These are phyloP conservation scores for Phymatocera aterrima DNA, from an alignment of 2,888 invertebrate species.

Conservation along the genomic window DNA sequence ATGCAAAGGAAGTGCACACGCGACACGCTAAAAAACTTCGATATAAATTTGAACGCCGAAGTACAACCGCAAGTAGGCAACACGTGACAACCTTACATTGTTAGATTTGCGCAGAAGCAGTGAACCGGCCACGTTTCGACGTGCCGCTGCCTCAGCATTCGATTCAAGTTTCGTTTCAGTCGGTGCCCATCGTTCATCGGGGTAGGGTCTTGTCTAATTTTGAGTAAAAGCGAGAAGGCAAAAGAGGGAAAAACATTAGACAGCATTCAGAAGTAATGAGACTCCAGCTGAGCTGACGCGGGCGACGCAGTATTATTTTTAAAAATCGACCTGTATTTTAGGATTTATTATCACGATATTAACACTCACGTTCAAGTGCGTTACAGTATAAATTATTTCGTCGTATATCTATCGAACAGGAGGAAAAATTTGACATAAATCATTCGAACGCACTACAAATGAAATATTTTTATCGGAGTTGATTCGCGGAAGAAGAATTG, in stretches of 20 bases:
- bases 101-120: slow-evolving; percentile 40
- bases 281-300: slow-evolving; percentile 3
- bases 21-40: neutral
- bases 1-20: neutral
- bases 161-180: slow-evolving; percentile 64
- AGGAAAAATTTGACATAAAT: neutral
- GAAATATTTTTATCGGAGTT: neutral
- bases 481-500: neutral
- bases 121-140: slow-evolving; percentile 40
- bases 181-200: slow-evolving; percentile 61
- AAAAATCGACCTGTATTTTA: neutral
- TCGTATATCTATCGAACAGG: neutral
- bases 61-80: neutral
- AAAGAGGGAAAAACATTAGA: neutral
- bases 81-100: slow-evolving; percentile 39
- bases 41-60: neutral
- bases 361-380: neutral
- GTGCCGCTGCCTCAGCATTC: slow-evolving; percentile 40
- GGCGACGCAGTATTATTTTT: slow-evolving; percentile 12
- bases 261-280: neutral
- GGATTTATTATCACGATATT: neutral
- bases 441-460: neutral
- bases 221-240: neutral
- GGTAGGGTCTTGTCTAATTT: slow-evolving; percentile 51
- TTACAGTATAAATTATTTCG: neutral